Evolutionary conservation across 2,113 vertebrate species (phyloP).

Genomic region (Poeciliopsis prolifica): DNA sequence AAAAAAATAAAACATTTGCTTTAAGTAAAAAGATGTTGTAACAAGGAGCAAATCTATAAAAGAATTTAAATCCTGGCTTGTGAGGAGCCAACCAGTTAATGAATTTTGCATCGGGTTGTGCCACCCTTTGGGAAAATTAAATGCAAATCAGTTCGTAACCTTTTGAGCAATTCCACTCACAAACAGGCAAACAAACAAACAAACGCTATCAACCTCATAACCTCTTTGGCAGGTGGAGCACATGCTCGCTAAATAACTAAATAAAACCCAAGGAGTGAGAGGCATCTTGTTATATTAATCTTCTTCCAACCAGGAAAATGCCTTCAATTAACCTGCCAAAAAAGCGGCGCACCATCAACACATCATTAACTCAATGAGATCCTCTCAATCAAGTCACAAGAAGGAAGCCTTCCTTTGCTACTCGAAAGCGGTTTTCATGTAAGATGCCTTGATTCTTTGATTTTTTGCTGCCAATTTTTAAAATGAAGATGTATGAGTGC

Average conservation of each 20-base stretch:
- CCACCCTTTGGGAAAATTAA: background rate
- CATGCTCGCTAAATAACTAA: background rate
- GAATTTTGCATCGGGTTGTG: background rate
- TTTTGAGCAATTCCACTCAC: background rate
- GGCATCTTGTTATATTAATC: background rate
- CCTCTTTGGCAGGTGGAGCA: background rate
- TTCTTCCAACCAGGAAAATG: background rate
- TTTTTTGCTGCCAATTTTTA: too few species aligned
- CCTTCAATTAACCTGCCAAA: background rate
- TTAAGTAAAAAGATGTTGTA: too few species aligned
- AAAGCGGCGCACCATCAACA: background rate
- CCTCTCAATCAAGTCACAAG: slow-evolving; percentile 13
- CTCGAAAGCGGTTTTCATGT: slow-evolving; percentile 15
- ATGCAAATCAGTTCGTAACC: background rate
- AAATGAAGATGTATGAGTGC: too few species aligned
- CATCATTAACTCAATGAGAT: background rate
- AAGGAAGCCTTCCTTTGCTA: slow-evolving; percentile 7
- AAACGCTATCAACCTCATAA: background rate
- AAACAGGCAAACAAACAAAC: slow-evolving; percentile 4
- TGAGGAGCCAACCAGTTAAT: background rate
- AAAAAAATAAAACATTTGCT: too few species aligned
- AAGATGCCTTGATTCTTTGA: too few species aligned
- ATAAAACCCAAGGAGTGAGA: background rate
- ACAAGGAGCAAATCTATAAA: too few species aligned
- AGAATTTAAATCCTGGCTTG: too few species aligned